These are phyloP conservation scores for Meloidogyne exigua DNA, from an alignment of 1,140 invertebrate genomes.

Conservation along the genomic window DNA sequence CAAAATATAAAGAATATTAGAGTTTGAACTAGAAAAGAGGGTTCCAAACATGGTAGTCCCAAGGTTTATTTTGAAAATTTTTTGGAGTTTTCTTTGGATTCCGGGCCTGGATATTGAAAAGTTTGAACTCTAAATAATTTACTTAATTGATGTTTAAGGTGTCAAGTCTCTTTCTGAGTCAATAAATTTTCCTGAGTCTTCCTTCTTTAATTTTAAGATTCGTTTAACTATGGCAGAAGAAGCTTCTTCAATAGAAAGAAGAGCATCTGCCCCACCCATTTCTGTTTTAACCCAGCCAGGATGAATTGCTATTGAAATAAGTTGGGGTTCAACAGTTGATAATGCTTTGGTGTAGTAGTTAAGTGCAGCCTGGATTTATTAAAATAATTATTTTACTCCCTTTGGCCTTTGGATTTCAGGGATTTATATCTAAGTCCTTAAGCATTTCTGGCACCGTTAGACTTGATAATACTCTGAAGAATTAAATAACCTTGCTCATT, in stretches of 20 bases:
- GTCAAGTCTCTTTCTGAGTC: background rate
- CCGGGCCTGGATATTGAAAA: no score
- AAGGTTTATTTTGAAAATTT: no score
- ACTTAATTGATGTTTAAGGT: background rate
- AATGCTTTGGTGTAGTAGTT: slow-evolving; percentile 29
- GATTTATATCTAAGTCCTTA: no score
- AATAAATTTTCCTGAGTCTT: slow-evolving; percentile 22
- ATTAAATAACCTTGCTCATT: slow-evolving; percentile 31
- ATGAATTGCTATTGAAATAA: slow-evolving; percentile 18
- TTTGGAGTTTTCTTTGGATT: no score
- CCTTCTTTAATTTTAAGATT: slow-evolving; percentile 16
- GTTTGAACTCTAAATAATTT: no score
- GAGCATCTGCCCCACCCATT: slow-evolving; percentile 22
- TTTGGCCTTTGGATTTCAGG: no score
- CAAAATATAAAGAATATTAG: no score
- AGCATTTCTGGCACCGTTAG: no score
- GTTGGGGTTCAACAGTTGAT: slow-evolving; percentile 15
- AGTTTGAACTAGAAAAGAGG: no score
- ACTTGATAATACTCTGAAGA: no score
- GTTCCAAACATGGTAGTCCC: no score
- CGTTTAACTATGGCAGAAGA: background rate
- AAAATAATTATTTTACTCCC: slow-evolving; percentile 7
- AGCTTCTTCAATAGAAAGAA: slow-evolving; percentile 6
- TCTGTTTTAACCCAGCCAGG: slow-evolving; percentile 31
- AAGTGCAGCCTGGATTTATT: slow-evolving; percentile 21